Evolutionary conservation across 2,888 invertebrate species (phyloP).

Genomic region (Microdon myrmicae): DNA sequence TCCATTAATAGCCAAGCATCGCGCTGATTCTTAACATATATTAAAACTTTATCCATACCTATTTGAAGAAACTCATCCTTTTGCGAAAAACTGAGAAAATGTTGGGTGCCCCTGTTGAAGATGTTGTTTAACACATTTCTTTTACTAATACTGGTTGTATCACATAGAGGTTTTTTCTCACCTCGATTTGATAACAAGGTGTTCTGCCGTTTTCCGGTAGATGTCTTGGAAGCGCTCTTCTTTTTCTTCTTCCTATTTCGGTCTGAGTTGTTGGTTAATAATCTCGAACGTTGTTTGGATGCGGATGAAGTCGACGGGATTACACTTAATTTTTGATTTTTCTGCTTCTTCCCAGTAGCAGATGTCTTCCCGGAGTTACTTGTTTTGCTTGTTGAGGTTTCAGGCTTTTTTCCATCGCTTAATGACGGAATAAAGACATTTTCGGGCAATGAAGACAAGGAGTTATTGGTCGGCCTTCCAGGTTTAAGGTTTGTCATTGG

Average conservation of each 20-base stretch:
- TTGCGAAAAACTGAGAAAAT: conserved; percentile 76
- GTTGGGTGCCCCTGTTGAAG: conserved; percentile 63
- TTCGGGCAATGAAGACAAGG: conserved; percentile 83
- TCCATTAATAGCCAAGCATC: conserved; percentile 96
- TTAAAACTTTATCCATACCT: conserved; percentile 91
- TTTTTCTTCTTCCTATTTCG: conserved; percentile 28
- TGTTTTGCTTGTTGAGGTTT: conserved; percentile 18
- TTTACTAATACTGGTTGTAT: conserved; percentile 44
- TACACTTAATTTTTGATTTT: conserved; percentile 31
- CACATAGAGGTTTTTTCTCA: conserved; percentile 42
- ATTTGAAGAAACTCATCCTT: conserved; percentile 86
- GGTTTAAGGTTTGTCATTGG: conserved; percentile 67
- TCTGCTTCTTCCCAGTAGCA: conserved; percentile 31
- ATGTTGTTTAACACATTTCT: conserved; percentile 49
- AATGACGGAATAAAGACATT: conserved; percentile 77
- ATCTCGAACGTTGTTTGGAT: conserved; percentile 23
- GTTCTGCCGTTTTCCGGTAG: conserved; percentile 47
- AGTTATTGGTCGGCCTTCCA: conserved; percentile 88
- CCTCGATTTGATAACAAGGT: conserved; percentile 37
- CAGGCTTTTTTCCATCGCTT: conserved; percentile 45
- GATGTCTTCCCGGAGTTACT: conserved; percentile 31
- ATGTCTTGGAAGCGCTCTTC: conserved; percentile 40
- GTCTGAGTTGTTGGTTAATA: conserved; percentile 22
- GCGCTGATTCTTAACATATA: conserved; percentile 85
- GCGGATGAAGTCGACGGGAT: conserved; percentile 29